Evolutionary conservation across 2,113 vertebrate genomes (phyloP), one percentile per base, ranked within the genome.

Genomic region (Theropithecus gelada): DNA sequence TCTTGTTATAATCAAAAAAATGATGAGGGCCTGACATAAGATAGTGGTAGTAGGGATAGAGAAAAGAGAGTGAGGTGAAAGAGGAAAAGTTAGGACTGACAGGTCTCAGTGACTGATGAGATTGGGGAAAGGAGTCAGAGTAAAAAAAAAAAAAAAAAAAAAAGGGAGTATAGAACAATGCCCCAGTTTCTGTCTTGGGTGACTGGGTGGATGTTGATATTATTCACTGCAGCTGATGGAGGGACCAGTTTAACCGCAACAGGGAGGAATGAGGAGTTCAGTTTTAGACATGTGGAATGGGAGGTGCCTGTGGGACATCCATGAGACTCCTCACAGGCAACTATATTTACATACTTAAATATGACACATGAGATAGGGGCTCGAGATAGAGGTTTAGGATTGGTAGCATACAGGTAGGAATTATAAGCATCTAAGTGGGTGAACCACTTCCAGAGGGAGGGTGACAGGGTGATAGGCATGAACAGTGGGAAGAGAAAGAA

Each of bases 51-150:
- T 9, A 83, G 25, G 82, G 52, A 61, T 68, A 81, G 30, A 78
- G 40, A 70, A 96, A 92, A 89, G 48, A 93, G 45, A 96, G 70
- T 72, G 50, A 91, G n/a, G 25, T 82, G 27, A 92, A 80, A 92
- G 50, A 92, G 23, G 57, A 90, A 27, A 70, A 88, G 50, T 73
- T 80, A 64, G 85, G 81, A 59, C 35, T 38, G 59, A 79, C 30
- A 91, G 43, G 88, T 72, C 32, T 50, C 73, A 38, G 76, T 52
- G 25, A 92, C 25, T 45, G n/a, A 61, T 32, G 12, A 20, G 32
- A 87, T 8, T 88, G n/a, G 23, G 22, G 66, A 50, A 59, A 90
- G 55, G 22, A 90, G n/a, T 27, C 83, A 72, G 76, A 83, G 72
- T 64, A 1, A 52, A 52, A 52, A 52, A 52, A 16, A 52, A 50